phyloP scores from a whole-genome alignment of 2,888 invertebrate genomes.

The Drosophila flavopinicola region DNA sequence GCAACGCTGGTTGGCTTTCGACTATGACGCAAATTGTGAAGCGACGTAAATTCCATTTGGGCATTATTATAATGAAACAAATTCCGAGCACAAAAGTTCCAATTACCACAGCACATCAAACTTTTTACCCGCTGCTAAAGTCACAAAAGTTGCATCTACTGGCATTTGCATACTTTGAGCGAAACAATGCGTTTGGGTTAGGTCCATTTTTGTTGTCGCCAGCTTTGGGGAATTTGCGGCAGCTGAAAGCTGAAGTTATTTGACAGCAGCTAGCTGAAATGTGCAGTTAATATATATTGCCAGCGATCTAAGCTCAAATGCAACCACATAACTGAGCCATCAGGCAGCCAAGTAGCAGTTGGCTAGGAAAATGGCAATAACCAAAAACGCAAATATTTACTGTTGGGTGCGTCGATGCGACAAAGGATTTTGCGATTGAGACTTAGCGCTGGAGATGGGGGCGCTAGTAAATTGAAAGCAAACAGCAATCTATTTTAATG shows the following conservation, averaged over 20 bases:
- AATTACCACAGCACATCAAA: slow-evolving; percentile 19
- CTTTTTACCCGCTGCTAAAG: slow-evolving; percentile 27
- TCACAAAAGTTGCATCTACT: slow-evolving; percentile 49
- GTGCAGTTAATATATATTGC: slow-evolving; percentile 48
- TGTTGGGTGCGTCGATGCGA: slow-evolving; percentile 17
- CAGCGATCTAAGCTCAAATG: slow-evolving; percentile 29
- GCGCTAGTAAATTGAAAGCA: slow-evolving; percentile 70
- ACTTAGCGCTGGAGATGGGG: slow-evolving; percentile 34
- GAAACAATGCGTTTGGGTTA: slow-evolving; percentile 59
- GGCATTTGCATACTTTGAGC: slow-evolving; percentile 57
- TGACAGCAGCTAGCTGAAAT: slow-evolving; percentile 61
- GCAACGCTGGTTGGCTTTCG: not conserved
- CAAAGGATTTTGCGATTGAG: slow-evolving; percentile 48
- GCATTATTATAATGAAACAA: slow-evolving; percentile 67
- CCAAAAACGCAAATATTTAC: slow-evolving; percentile 68
- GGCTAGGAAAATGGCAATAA: slow-evolving; percentile 52
- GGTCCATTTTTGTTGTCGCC: slow-evolving; percentile 6
- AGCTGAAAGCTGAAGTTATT: slow-evolving; percentile 67
- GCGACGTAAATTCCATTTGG: slow-evolving; percentile 43
- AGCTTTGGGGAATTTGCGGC: slow-evolving; percentile 47
- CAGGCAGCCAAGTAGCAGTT: slow-evolving; percentile 28
- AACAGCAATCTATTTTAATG: slow-evolving; percentile 75
- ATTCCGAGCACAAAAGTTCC: slow-evolving; percentile 36
- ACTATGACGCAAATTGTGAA: slow-evolving; percentile 41
- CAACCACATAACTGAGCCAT: slow-evolving; percentile 36